Percentiles rank a stretch among this genome's conserved stretches.
Conservation (phyloP, 1,140 invertebrate genomes). For the Drepana arcuata region DNA sequence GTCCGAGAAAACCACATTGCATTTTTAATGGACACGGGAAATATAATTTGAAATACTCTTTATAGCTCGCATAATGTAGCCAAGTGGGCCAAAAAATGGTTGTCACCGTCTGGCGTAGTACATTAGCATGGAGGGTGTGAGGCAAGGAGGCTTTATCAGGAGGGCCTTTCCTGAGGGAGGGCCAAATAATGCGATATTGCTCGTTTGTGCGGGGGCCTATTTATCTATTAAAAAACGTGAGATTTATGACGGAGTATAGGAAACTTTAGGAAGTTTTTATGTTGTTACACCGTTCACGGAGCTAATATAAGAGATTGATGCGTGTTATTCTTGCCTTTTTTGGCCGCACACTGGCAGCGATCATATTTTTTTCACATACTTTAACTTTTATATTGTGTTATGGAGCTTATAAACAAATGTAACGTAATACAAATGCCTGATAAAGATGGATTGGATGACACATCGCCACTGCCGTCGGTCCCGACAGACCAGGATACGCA, state of each 20-base stretch:
- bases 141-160: constrained; percentile 64
- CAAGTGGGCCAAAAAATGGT: constrained; percentile 70
- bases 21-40: constrained; percentile 63
- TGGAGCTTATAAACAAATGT: too few relatives aligned
- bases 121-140: constrained; percentile 69
- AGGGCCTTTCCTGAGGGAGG: constrained; percentile 69
- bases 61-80: constrained; percentile 64
- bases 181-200: constrained; percentile 70
- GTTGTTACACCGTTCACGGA: constrained; percentile 41
- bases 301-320: constrained; percentile 59
- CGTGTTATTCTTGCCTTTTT: constrained; percentile 39
- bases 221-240: constrained; percentile 70
- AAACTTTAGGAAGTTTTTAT: constrained; percentile 65
- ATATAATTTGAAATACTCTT: constrained; percentile 70
- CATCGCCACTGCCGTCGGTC: too few relatives aligned
- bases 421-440: too few relatives aligned
- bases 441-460: too few relatives aligned
- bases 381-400: too few relatives aligned
- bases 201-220: constrained; percentile 68
- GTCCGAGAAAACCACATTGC: constrained; percentile 39
- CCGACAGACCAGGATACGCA: too few relatives aligned
- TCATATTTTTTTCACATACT: too few relatives aligned
- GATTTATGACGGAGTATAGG: constrained; percentile 62
- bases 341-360: constrained; percentile 20
- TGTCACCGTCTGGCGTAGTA: constrained; percentile 68